Percentiles rank a stretch among this genome's conserved stretches.
phyloP scores from a whole-genome alignment of 1,140 invertebrate genomes.

The Papilio aristodemus region DNA sequence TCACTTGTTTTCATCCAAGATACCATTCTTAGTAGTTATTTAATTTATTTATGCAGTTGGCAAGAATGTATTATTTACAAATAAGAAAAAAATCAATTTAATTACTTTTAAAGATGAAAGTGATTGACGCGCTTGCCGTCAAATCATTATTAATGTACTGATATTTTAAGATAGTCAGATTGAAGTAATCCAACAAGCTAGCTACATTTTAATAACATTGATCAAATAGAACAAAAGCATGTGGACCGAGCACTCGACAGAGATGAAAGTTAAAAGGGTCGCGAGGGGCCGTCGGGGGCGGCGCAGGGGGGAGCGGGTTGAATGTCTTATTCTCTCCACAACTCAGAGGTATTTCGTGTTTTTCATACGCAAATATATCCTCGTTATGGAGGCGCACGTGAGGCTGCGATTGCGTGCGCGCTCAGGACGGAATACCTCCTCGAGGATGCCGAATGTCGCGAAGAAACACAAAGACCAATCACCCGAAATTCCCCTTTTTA shows the following conservation, averaged over 20 bases:
- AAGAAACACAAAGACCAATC: conserved; percentile 36
- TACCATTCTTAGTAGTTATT: too few species aligned
- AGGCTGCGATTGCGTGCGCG: conserved; percentile 72
- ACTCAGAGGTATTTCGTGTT: conserved; percentile 80
- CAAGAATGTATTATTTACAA: too few species aligned
- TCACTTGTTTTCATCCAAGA: too few species aligned
- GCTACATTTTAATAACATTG: conserved; percentile 80
- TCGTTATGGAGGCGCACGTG: conserved; percentile 77
- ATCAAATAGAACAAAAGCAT: conserved; percentile 81
- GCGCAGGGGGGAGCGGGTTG: conserved; percentile 66
- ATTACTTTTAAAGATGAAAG: too few species aligned
- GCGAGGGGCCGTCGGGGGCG: conserved; percentile 50
- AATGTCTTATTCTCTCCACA: conserved; percentile 80
- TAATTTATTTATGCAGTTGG: too few species aligned
- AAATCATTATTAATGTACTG: background rate
- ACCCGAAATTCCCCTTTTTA: conserved; percentile 9
- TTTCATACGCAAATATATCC: conserved; percentile 81
- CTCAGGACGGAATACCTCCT: conserved; percentile 47
- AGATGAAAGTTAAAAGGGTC: conserved; percentile 81
- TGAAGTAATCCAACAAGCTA: conserved; percentile 72
- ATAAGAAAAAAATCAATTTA: too few species aligned
- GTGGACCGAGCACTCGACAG: conserved; percentile 79
- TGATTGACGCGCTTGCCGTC: background rate
- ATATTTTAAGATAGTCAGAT: conserved; percentile 62
- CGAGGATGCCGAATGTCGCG: conserved; percentile 35